These are phyloP conservation scores for Drosophila erecta DNA, from an alignment of 1,140 invertebrate species.

Conservation along the genomic window DNA sequence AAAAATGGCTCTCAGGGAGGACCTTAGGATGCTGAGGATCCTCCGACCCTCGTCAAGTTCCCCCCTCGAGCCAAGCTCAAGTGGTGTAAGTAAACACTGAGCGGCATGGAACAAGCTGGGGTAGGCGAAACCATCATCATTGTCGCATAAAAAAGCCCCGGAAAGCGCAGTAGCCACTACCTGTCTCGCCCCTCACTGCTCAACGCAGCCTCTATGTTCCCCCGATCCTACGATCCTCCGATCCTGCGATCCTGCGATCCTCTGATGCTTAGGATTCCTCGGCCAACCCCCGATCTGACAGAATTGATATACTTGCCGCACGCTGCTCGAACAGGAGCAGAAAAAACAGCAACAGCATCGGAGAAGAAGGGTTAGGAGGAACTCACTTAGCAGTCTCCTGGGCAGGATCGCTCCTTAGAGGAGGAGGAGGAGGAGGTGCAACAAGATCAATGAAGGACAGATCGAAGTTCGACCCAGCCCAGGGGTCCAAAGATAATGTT, in stretches of 20 bases:
- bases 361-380: background rate
- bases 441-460: slow-evolving; percentile 34
- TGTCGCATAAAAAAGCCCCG: slow-evolving; percentile 57
- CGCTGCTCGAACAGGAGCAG: slow-evolving; percentile 34
- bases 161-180: slow-evolving; percentile 14
- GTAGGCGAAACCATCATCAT: slow-evolving; percentile 58
- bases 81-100: slow-evolving; percentile 78
- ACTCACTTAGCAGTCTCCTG: slow-evolving; percentile 20
- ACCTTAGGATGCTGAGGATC: slow-evolving; percentile 8
- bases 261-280: slow-evolving; percentile 12
- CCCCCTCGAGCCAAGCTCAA: slow-evolving; percentile 67
- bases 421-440: slow-evolving; percentile 3
- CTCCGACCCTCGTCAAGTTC: slow-evolving; percentile 67
- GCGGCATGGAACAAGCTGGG: slow-evolving; percentile 22
- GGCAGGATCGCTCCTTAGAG: background rate
- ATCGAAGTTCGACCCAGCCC: slow-evolving; percentile 32
- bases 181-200: slow-evolving; percentile 11
- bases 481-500: slow-evolving; percentile 33
- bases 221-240: slow-evolving; percentile 1
- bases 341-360: background rate
- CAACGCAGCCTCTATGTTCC: background rate
- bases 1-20: slow-evolving; percentile 57
- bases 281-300: slow-evolving; percentile 39
- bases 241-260: background rate
- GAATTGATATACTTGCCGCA: slow-evolving; percentile 63